A percentile compares a stretch with the other conserved stretches of the same genome.
Conservation (phyloP, 2,888 invertebrate genomes). For the Cryptocheilus praepositus region DNA sequence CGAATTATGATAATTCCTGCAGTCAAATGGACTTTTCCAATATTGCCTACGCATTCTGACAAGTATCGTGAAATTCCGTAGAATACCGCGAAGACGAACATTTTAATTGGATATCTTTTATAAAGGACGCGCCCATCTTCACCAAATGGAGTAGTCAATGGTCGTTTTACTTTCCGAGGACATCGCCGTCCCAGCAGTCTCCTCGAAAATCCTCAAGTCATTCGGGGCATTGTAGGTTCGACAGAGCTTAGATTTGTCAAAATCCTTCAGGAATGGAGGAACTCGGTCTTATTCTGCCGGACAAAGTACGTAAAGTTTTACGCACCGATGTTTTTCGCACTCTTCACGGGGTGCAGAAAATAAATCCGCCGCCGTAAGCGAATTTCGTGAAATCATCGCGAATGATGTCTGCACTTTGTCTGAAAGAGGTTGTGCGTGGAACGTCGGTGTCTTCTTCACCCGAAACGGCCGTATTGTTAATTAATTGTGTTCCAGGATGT, state of each 20-base stretch:
- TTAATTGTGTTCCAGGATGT: slow-evolving; percentile 44
- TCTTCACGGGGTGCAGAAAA: neutral
- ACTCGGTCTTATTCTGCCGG: slow-evolving; percentile 86
- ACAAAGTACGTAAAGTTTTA: slow-evolving; percentile 80
- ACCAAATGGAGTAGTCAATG: too few species aligned
- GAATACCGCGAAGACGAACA: too few species aligned
- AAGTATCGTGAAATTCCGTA: too few species aligned
- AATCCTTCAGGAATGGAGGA: slow-evolving; percentile 81
- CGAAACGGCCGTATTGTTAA: neutral
- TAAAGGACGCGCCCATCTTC: too few species aligned
- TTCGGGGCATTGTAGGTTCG: slow-evolving; percentile 46
- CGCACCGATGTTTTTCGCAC: neutral
- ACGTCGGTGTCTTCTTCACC: slow-evolving; percentile 18
- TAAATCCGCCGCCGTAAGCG: too few species aligned
- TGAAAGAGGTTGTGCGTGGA: neutral
- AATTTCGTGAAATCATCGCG: neutral
- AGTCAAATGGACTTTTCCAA: too few species aligned
- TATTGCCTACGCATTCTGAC: too few species aligned
- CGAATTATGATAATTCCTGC: too few species aligned
- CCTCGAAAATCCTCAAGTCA: slow-evolving; percentile 67
- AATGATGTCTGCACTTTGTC: neutral
- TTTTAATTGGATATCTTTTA: too few species aligned
- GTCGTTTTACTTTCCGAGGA: neutral
- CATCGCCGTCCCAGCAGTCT: slow-evolving; percentile 14
- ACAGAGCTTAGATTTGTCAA: slow-evolving; percentile 24